These are phyloP conservation scores for Drosophila fuyamai DNA, from an alignment of 1,140 invertebrate genomes.

Conservation along the genomic window DNA sequence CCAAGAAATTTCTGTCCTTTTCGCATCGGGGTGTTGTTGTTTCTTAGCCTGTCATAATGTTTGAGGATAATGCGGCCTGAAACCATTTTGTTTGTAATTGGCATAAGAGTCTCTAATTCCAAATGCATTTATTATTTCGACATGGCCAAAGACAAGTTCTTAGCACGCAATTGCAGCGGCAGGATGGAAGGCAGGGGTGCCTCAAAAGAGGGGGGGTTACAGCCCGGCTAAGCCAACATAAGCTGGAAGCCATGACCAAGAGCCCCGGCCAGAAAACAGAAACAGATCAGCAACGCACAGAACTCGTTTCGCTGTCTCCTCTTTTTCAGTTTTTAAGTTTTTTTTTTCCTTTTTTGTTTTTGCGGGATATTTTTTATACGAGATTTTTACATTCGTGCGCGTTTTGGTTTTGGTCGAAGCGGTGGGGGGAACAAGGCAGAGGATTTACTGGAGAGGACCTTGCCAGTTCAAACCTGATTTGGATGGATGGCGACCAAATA, in stretches of 20 bases:
- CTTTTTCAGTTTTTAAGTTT: conserved; percentile 7
- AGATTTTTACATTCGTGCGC: conserved; percentile 68
- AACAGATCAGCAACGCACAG: conserved; percentile 47
- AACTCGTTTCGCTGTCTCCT: conserved; percentile 59
- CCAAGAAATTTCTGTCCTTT: conserved; percentile 6
- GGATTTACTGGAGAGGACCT: conserved; percentile 62
- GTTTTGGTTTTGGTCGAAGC: conserved; percentile 28
- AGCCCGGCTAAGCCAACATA: conserved; percentile 31
- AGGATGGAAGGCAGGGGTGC: background rate
- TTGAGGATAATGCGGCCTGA: conserved; percentile 81
- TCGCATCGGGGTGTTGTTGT: conserved; percentile 9
- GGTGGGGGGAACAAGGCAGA: background rate
- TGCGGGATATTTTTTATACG: conserved; percentile 50
- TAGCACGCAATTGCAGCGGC: conserved; percentile 48
- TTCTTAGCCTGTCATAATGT: conserved; percentile 69
- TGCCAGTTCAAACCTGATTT: conserved; percentile 73
- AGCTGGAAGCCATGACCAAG: conserved; percentile 62
- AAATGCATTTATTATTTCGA: conserved; percentile 82
- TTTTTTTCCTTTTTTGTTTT: conserved; percentile 14
- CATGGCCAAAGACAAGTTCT: conserved; percentile 65
- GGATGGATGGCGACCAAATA: conserved; percentile 31
- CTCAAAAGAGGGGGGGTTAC: background rate
- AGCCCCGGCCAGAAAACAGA: conserved; percentile 39
- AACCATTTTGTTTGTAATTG: conserved; percentile 83
- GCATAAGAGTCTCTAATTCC: conserved; percentile 81